A percentile compares a stretch with the other conserved stretches of the same genome.
Evolutionary conservation across 1,140 invertebrate genomes (phyloP).

Genomic region (Philotrypesis tridentata): DNA sequence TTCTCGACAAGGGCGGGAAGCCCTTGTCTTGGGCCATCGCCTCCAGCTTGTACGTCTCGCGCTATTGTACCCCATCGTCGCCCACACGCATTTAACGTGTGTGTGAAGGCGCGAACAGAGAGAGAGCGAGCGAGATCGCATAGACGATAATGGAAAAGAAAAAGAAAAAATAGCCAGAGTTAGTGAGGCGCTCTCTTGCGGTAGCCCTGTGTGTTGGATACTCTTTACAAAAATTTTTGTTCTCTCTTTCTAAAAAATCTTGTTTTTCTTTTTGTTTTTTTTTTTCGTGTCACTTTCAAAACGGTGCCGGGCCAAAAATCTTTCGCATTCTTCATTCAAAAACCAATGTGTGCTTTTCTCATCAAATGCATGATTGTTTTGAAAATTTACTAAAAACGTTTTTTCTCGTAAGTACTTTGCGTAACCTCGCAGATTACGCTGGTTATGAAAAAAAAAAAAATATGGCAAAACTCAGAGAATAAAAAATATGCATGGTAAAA

Average conservation of each 20-base stretch:
- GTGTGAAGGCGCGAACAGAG: no score
- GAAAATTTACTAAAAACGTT: slow-evolving; percentile 19
- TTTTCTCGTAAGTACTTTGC: slow-evolving; percentile 47
- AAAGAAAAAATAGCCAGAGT: slow-evolving; percentile 78
- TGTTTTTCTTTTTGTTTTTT: not conserved
- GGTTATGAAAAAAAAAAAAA: slow-evolving; percentile 40
- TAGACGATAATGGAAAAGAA: slow-evolving; percentile 78
- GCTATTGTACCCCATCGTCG: slow-evolving; percentile 79
- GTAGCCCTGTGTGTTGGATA: slow-evolving; percentile 1
- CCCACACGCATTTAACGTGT: slow-evolving; percentile 50
- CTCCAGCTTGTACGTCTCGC: slow-evolving; percentile 97
- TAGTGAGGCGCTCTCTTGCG: slow-evolving; percentile 68
- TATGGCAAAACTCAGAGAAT: not conserved
- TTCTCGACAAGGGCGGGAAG: slow-evolving; percentile 92
- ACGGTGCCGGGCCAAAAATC: not conserved
- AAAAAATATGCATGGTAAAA: not conserved
- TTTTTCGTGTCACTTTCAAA: not conserved
- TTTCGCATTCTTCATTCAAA: not conserved
- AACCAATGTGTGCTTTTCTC: slow-evolving; percentile 2
- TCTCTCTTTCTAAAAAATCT: not conserved
- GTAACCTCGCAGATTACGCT: no score
- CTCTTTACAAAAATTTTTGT: not conserved
- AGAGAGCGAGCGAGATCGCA: slow-evolving; percentile 33
- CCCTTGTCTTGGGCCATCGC: slow-evolving; percentile 97
- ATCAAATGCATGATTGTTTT: not conserved